A percentile compares a stretch with the other conserved stretches of the same genome.
phyloP scores from a whole-genome alignment of 2,888 invertebrate species.

The Zelleria hepariella region DNA sequence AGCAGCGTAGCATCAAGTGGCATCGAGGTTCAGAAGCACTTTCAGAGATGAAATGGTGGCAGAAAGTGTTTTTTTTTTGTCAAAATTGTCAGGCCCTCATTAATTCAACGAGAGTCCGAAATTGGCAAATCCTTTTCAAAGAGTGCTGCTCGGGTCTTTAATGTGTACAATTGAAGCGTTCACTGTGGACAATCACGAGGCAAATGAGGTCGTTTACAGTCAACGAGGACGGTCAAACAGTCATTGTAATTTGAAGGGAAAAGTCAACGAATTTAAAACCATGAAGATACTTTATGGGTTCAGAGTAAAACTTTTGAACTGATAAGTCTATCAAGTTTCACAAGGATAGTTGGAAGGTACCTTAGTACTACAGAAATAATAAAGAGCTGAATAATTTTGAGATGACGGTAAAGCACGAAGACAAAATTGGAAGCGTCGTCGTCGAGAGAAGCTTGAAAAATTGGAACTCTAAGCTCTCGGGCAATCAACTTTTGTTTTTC shows the following conservation, averaged over 20 bases:
- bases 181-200: constrained; percentile 36
- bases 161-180: constrained; percentile 52
- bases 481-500: background rate
- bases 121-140: constrained; percentile 54
- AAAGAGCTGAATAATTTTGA: too few relatives aligned
- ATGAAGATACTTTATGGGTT: background rate
- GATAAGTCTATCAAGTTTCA: too few relatives aligned
- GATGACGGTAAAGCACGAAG: too few relatives aligned
- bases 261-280: background rate
- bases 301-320: too few relatives aligned
- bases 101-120: constrained; percentile 45
- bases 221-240: constrained; percentile 16
- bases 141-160: constrained; percentile 32
- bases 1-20: background rate
- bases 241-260: constrained; percentile 1
- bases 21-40: too few relatives aligned
- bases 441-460: too few relatives aligned
- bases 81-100: constrained; percentile 35
- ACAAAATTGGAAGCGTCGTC: too few relatives aligned
- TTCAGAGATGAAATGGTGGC: constrained; percentile 31
- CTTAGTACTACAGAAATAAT: too few relatives aligned
- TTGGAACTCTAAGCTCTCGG: background rate
- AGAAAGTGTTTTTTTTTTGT: constrained; percentile 43
- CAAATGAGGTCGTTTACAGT: constrained; percentile 35
- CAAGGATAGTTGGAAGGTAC: too few relatives aligned